These are phyloP conservation scores for Globodera rostochiensis DNA, from an alignment of 1,140 invertebrate genomes.

Conservation along the genomic window DNA sequence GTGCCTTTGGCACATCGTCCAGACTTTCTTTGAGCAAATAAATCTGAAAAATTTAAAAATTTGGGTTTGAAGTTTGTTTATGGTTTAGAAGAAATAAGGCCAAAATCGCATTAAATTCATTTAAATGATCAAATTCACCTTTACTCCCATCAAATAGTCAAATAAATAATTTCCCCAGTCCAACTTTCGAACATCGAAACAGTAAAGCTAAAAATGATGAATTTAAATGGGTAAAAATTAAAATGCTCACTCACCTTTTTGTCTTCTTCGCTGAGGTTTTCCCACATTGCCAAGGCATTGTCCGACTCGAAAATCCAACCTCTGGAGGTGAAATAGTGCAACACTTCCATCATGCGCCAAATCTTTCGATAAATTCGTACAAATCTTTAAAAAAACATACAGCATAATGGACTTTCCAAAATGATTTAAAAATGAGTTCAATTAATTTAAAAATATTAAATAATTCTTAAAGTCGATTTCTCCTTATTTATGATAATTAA, in stretches of 20 bases:
- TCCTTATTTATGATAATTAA: neutral
- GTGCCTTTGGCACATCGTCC: conserved; percentile 49
- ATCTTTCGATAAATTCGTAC: conserved; percentile 58
- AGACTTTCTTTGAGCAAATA: conserved; percentile 60
- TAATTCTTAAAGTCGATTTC: conserved; percentile 4
- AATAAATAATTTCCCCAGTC: conserved; percentile 63
- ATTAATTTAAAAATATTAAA: neutral
- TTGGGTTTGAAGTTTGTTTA: too few relatives aligned
- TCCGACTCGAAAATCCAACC: conserved; percentile 60
- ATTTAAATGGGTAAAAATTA: neutral
- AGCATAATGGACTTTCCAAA: too few relatives aligned
- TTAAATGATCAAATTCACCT: conserved; percentile 19
- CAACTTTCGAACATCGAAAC: conserved; percentile 63
- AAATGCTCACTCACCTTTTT: conserved; percentile 40
- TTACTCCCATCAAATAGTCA: conserved; percentile 64
- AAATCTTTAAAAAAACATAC: conserved; percentile 48
- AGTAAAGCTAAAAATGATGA: conserved; percentile 53
- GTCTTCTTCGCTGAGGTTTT: conserved; percentile 54
- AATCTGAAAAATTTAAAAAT: conserved; percentile 4
- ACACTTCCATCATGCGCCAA: conserved; percentile 64
- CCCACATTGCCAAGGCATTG: conserved; percentile 52
- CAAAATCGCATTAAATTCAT: too few relatives aligned
- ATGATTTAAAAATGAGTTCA: neutral
- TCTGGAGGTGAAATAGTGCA: conserved; percentile 63
- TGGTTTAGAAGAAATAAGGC: too few relatives aligned